Evolutionary conservation across 1,140 invertebrate genomes (phyloP).

Genomic region (Venustaconcha ellipsiformis): DNA sequence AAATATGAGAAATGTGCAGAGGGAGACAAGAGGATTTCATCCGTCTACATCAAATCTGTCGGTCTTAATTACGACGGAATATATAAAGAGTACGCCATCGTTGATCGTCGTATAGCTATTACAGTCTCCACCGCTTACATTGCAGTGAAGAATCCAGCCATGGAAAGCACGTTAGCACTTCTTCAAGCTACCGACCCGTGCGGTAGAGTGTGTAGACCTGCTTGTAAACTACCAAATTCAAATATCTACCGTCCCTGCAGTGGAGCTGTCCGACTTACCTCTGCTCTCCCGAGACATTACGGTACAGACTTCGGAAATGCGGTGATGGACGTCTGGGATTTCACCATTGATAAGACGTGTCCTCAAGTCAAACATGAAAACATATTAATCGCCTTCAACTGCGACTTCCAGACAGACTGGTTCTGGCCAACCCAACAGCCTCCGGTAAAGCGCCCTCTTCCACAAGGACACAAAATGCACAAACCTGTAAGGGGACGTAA

Average conservation of each 20-base stretch:
- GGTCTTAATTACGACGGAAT: constrained; percentile 58
- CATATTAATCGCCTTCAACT: constrained; percentile 58
- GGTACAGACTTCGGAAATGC: constrained; percentile 52
- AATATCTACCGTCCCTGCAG: constrained; percentile 45
- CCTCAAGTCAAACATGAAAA: constrained; percentile 42
- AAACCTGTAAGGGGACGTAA: no score
- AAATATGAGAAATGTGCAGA: constrained; percentile 29
- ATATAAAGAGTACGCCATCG: constrained; percentile 60
- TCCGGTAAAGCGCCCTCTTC: no score
- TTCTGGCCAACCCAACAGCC: constrained; percentile 37
- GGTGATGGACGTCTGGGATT: constrained; percentile 48
- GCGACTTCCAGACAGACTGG: constrained; percentile 54
- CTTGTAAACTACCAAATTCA: constrained; percentile 45
- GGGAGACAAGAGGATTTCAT: constrained; percentile 32
- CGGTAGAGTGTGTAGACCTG: constrained; percentile 54
- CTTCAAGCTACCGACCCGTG: constrained; percentile 56
- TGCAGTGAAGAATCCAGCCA: constrained; percentile 44
- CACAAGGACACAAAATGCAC: no score
- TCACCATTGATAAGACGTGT: constrained; percentile 40
- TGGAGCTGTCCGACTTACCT: constrained; percentile 44
- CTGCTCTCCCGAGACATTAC: constrained; percentile 39
- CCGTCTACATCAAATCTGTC: constrained; percentile 52
- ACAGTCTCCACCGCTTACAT: constrained; percentile 52
- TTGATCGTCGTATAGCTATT: constrained; percentile 54
- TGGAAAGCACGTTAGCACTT: constrained; percentile 35